phyloP scores from a whole-genome alignment of 2,888 invertebrate species.

The Sussaba pulchella region DNA sequence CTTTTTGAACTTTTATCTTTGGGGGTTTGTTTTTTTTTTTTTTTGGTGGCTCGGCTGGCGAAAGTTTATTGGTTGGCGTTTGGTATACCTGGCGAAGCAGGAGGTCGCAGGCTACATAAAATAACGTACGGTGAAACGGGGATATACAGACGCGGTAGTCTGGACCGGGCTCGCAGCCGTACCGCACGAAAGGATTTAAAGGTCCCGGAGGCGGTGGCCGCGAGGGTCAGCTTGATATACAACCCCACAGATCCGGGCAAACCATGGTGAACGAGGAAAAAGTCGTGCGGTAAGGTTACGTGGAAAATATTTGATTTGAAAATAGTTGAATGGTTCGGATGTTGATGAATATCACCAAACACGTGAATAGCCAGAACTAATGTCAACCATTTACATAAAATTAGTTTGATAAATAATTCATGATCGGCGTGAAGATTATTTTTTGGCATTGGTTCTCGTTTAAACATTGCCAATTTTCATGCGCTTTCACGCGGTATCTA shows the following conservation, averaged over 20 bases:
- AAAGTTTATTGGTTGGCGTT: constrained; percentile 37
- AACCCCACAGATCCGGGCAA: constrained; percentile 58
- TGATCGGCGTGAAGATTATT: no score
- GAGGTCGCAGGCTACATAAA: constrained; percentile 27
- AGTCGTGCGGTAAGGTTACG: constrained; percentile 31
- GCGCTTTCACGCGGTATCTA: no score
- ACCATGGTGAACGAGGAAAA: constrained; percentile 41
- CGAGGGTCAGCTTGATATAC: constrained; percentile 63
- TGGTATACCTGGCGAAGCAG: constrained; percentile 11
- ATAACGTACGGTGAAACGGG: constrained; percentile 42
- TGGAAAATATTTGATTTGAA: constrained; percentile 31
- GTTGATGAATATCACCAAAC: neutral
- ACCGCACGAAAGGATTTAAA: constrained; percentile 67
- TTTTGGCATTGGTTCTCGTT: no score
- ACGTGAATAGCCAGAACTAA: neutral
- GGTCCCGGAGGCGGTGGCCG: constrained; percentile 67
- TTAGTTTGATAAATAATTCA: no score
- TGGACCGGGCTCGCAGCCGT: constrained; percentile 45
- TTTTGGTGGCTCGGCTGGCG: constrained; percentile 9
- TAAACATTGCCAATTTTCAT: no score
- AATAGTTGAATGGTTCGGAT: neutral
- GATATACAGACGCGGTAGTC: constrained; percentile 25
- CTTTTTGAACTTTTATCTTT: constrained; percentile 23
- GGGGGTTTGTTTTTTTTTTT: neutral
- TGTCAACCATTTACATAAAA: no score